These are phyloP conservation scores for Scaptomyza hsui DNA, from an alignment of 1,140 invertebrate species.

Conservation along the genomic window DNA sequence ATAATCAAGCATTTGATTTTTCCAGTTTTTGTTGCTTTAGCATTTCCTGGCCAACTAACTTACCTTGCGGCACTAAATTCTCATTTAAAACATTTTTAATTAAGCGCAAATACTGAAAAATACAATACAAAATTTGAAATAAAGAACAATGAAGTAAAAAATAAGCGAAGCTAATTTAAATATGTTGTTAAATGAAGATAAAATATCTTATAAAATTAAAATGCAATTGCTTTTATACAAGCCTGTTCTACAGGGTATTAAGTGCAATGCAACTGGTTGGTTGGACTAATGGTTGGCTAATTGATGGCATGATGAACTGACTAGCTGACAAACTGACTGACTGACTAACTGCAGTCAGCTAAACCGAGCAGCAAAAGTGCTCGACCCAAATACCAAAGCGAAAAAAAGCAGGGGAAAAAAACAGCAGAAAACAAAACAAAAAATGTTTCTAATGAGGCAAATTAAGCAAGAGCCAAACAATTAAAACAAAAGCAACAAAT, in stretches of 20 bases:
- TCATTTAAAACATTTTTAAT: constrained; percentile 58
- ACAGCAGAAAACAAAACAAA: constrained; percentile 9
- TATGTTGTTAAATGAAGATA: no score
- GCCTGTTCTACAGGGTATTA: constrained; percentile 3
- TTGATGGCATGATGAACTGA: constrained; percentile 33
- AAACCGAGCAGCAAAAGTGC: constrained; percentile 34
- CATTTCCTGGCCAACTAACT: constrained; percentile 48
- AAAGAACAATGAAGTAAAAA: constrained; percentile 6
- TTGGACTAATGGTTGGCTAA: constrained; percentile 24
- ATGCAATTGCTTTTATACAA: no score
- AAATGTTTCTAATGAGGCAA: constrained; percentile 77
- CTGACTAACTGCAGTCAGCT: constrained; percentile 14
- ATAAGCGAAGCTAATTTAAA: constrained; percentile 50
- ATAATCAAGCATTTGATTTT: constrained; percentile 46
- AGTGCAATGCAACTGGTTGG: constrained; percentile 4
- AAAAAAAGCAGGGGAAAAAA: constrained; percentile 9
- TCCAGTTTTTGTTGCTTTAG: constrained; percentile 40
- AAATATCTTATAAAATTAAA: no score
- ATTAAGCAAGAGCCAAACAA: constrained; percentile 78
- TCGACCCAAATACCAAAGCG: constrained; percentile 60
- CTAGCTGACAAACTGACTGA: constrained; percentile 26
- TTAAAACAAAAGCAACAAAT: constrained; percentile 76
- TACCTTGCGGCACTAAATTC: constrained; percentile 25
- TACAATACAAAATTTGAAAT: constrained; percentile 18
- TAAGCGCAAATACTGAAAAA: constrained; percentile 48